These are phyloP conservation scores for Galeopterus variegatus DNA, from an alignment of 2,113 vertebrate genomes.

Conservation along the genomic window DNA sequence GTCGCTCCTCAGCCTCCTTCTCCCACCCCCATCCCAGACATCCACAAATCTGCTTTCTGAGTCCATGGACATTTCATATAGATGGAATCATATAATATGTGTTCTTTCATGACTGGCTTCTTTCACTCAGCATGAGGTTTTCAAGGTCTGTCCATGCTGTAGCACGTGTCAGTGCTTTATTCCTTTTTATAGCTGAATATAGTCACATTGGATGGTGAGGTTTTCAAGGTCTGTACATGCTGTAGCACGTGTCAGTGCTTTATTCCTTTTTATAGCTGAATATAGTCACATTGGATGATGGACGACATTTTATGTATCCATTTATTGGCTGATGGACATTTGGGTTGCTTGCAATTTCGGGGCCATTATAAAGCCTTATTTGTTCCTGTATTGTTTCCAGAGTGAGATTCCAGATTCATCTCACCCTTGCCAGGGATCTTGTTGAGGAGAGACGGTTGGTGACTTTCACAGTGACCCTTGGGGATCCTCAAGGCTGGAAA, in stretches of 20 bases:
- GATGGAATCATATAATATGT: rapidly evolving
- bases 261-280: neutral
- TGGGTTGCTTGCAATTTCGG: neutral
- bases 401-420: rapidly evolving
- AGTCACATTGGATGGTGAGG: rapidly evolving
- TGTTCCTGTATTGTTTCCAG: neutral
- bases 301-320: rapidly evolving
- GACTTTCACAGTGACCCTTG: neutral
- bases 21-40: rapidly evolving
- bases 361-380: rapidly evolving
- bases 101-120: neutral
- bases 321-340: rapidly evolving
- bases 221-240: rapidly evolving
- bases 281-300: rapidly evolving
- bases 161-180: rapidly evolving
- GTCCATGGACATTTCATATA: rapidly evolving
- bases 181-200: neutral
- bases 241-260: rapidly evolving
- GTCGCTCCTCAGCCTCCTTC: rapidly evolving
- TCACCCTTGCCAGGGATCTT: neutral
- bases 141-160: rapidly evolving
- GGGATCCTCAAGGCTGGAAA: neutral
- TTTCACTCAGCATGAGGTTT: rapidly evolving
- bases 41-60: rapidly evolving
- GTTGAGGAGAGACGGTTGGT: too few relatives aligned